Percentiles rank a stretch among this genome's conserved stretches.
phyloP scores from a whole-genome alignment of 2,113 vertebrate species.

The Rhinolophus ferrumequinum region DNA sequence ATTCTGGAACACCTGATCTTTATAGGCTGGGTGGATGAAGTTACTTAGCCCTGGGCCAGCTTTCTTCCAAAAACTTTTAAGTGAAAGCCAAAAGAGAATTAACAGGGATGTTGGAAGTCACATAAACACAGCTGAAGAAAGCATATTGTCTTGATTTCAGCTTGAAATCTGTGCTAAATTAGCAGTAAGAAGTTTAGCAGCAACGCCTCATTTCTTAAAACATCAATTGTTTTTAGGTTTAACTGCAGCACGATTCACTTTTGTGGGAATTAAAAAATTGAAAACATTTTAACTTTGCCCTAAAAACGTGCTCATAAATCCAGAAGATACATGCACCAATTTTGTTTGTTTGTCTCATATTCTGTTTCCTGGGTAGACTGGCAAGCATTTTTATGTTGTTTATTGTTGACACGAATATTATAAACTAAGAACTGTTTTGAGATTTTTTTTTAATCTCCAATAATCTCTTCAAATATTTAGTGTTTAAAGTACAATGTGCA shows the following conservation, averaged over 20 bases:
- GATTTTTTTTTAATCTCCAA: not conserved
- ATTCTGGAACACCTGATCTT: not conserved
- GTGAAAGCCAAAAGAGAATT: slow-evolving; percentile 53
- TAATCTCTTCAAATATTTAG: slow-evolving; percentile 12
- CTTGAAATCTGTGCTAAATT: slow-evolving; percentile 57
- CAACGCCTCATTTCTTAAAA: slow-evolving; percentile 40
- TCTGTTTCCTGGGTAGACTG: not conserved
- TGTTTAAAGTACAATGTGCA: slow-evolving; percentile 39
- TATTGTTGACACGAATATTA: not conserved
- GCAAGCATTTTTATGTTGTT: slow-evolving; percentile 45
- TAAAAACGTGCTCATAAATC: not conserved
- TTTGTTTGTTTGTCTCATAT: slow-evolving; percentile 34
- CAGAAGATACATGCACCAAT: not conserved
- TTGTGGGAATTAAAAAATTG: not conserved
- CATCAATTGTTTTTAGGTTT: slow-evolving; percentile 16
- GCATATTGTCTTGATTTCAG: slow-evolving; percentile 33
- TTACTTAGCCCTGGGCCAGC: not conserved
- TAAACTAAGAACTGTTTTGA: slow-evolving; percentile 42
- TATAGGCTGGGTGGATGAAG: not conserved
- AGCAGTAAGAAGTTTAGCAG: slow-evolving; percentile 38
- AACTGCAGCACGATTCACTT: not conserved
- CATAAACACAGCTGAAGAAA: slow-evolving; percentile 70
- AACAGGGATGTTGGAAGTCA: slow-evolving; percentile 48
- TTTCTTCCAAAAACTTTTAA: slow-evolving; percentile 40
- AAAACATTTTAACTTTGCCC: not conserved